These are phyloP conservation scores for Macrostomum lignano DNA, from an alignment of 1,140 invertebrate species.

Conservation along the genomic window DNA sequence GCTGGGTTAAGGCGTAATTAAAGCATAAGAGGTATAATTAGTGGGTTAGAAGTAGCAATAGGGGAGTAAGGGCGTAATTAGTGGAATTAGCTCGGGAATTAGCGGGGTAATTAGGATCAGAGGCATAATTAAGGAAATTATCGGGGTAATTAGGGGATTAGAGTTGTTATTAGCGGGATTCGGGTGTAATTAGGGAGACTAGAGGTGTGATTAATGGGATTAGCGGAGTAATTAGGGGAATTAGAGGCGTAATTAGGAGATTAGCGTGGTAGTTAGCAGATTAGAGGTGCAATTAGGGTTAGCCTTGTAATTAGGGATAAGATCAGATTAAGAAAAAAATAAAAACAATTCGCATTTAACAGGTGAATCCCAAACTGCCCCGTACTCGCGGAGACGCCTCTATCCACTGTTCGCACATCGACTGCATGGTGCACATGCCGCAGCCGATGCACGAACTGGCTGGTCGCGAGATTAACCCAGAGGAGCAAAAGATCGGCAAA, in stretches of 20 bases:
- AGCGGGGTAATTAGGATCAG: too few relatives aligned
- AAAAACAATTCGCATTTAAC: slow-evolving; percentile 10
- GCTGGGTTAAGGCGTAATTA: background rate
- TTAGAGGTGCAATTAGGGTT: slow-evolving; percentile 59
- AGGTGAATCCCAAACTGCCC: slow-evolving; percentile 55
- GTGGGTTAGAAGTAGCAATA: background rate
- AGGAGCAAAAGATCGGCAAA: slow-evolving; percentile 52
- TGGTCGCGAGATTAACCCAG: slow-evolving; percentile 34
- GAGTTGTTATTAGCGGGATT: too few relatives aligned
- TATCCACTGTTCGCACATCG: slow-evolving; percentile 61
- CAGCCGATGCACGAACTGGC: slow-evolving; percentile 42
- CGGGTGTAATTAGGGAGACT: slow-evolving; percentile 37
- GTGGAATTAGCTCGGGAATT: too few relatives aligned
- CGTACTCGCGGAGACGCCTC: slow-evolving; percentile 60
- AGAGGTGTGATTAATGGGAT: slow-evolving; percentile 61
- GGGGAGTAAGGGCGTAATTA: background rate
- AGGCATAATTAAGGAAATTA: too few relatives aligned
- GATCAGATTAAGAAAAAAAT: background rate
- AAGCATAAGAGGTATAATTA: background rate
- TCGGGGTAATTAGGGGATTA: too few relatives aligned
- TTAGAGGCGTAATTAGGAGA: slow-evolving; percentile 36
- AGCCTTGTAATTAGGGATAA: slow-evolving; percentile 59
- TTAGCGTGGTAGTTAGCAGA: slow-evolving; percentile 41
- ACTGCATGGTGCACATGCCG: slow-evolving; percentile 47
- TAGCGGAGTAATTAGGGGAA: slow-evolving; percentile 41